phyloP scores from a whole-genome alignment of 2,797 vertebrate genomes.

The Macropus fuliginosus region DNA sequence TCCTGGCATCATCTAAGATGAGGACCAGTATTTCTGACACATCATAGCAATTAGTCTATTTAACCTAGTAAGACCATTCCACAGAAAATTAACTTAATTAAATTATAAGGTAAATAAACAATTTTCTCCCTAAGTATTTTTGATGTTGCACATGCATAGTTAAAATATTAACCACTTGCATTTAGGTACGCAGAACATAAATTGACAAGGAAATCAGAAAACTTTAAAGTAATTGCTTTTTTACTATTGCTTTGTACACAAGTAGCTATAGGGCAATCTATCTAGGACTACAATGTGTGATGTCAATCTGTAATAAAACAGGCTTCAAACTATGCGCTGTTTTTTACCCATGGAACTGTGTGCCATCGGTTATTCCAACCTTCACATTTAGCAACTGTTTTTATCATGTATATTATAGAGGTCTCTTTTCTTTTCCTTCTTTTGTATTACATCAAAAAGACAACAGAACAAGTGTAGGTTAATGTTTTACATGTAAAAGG shows the following conservation, averaged over 20 bases:
- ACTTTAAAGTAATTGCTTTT: constrained; percentile 48
- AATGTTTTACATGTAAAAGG: constrained; percentile 85
- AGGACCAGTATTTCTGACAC: constrained; percentile 4
- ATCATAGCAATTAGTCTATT: constrained; percentile 28
- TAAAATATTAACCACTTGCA: background rate
- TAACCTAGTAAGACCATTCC: constrained; percentile 19
- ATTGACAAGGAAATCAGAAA: constrained; percentile 35
- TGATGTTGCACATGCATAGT: background rate
- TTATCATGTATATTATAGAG: constrained; percentile 75
- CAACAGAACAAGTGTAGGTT: constrained; percentile 82
- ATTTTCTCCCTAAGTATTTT: background rate
- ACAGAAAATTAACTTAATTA: background rate
- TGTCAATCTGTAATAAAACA: constrained; percentile 17
- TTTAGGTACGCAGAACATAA: background rate
- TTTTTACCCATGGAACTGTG: background rate
- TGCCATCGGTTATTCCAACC: constrained; percentile 60
- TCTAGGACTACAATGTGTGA: background rate
- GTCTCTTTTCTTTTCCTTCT: constrained; percentile 66
- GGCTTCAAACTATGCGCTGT: background rate
- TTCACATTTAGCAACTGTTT: constrained; percentile 73
- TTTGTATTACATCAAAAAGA: constrained; percentile 84
- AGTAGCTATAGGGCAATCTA: constrained; percentile 20
- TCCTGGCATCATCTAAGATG: background rate
- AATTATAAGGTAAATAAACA: background rate
- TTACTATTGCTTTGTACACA: constrained; percentile 34